Evolutionary conservation across 1,140 invertebrate genomes (phyloP).

Genomic region (Ganaspis sp.): DNA sequence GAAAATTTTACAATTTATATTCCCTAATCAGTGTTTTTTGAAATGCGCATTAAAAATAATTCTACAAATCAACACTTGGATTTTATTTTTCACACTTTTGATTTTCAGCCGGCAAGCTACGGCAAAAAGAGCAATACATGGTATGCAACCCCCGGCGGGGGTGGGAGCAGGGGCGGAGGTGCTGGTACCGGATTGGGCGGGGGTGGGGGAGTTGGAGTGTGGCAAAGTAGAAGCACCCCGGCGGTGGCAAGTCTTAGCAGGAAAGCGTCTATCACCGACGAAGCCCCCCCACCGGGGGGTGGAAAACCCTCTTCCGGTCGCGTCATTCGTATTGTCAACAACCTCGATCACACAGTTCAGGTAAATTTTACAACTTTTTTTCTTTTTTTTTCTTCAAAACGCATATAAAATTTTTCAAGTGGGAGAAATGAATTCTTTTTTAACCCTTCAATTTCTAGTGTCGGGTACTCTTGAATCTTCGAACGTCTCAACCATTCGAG

Average conservation of each 20-base stretch:
- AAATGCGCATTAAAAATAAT: no score
- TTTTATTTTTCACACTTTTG: neutral
- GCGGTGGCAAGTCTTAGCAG: slow-evolving; percentile 82
- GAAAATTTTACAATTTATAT: no score
- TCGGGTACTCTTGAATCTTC: slow-evolving; percentile 92
- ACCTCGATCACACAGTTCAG: slow-evolving; percentile 92
- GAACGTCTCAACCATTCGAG: slow-evolving; percentile 95
- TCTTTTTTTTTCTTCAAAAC: neutral
- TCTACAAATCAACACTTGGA: no score
- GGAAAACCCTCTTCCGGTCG: slow-evolving; percentile 87
- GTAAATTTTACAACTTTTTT: slow-evolving; percentile 74
- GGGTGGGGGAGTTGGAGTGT: slow-evolving; percentile 78
- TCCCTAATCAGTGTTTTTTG: no score
- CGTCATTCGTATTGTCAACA: slow-evolving; percentile 94
- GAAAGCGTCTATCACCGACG: slow-evolving; percentile 78
- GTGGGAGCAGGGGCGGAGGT: slow-evolving; percentile 75
- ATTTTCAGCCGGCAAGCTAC: slow-evolving; percentile 85
- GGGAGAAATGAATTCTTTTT: no score
- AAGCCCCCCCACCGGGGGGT: slow-evolving; percentile 81
- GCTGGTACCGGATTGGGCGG: slow-evolving; percentile 73
- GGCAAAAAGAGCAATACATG: slow-evolving; percentile 91
- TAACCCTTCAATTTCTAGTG: slow-evolving; percentile 82
- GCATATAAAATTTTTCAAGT: neutral
- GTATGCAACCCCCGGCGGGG: slow-evolving; percentile 81
- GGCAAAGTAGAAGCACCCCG: slow-evolving; percentile 82